Conservation (phyloP, 2,797 vertebrate species). For the Argyrosomus regius region DNA sequence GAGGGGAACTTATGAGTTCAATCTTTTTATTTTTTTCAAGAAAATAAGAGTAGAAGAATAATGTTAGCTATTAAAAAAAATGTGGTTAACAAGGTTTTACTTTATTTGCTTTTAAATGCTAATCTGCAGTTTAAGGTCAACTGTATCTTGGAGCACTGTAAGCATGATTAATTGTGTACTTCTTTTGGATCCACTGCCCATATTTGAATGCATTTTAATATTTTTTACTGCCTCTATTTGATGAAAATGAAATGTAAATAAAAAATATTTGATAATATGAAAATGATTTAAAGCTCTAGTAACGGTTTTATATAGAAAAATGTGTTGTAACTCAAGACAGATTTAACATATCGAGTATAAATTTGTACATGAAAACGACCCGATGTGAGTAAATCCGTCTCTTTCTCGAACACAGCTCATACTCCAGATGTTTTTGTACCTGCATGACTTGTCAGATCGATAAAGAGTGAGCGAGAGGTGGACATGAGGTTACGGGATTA, state of each 20-base stretch:
- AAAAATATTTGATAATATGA: background rate
- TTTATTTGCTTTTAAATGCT: background rate
- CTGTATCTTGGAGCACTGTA: no score
- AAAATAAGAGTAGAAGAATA: conserved; percentile 6
- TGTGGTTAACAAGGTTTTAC: background rate
- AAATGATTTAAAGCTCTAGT: background rate
- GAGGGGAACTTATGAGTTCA: background rate
- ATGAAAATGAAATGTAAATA: background rate
- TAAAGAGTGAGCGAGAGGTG: conserved; percentile 7
- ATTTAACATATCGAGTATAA: no score
- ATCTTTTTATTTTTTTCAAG: background rate
- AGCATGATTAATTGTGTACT: background rate
- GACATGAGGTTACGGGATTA: conserved; percentile 25
- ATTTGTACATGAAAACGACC: background rate
- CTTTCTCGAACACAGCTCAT: background rate
- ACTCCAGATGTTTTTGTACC: conserved; percentile 4
- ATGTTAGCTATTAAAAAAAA: background rate
- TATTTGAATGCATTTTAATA: background rate
- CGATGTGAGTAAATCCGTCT: background rate
- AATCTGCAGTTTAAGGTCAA: conserved; percentile 10
- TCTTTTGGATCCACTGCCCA: background rate
- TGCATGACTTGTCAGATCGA: conserved; percentile 24
- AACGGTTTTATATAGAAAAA: background rate
- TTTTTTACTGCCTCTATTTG: background rate
- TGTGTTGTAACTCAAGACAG: background rate